Conservation (phyloP, 2,888 invertebrate species). For the Seira ritae region DNA sequence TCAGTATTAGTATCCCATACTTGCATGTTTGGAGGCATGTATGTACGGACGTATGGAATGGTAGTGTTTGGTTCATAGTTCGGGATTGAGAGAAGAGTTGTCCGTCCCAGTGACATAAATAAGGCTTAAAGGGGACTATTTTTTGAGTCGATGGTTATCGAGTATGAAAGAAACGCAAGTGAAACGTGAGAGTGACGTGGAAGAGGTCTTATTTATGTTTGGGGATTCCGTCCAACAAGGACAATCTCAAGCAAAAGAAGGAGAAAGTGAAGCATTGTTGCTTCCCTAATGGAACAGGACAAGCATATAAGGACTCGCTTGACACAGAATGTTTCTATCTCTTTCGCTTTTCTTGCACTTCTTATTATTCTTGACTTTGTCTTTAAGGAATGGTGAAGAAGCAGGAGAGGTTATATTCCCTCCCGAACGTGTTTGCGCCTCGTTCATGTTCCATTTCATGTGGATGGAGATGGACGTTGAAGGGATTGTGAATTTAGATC, state of each 20-base stretch:
- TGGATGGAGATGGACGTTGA: too few relatives aligned
- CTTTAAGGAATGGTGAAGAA: not conserved
- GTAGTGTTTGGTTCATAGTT: not conserved
- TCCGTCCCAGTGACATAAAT: constrained; percentile 72
- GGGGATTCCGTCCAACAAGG: constrained; percentile 62
- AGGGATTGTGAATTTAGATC: too few relatives aligned
- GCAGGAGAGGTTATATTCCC: too few relatives aligned
- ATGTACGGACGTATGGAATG: constrained; percentile 13
- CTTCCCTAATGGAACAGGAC: constrained; percentile 73
- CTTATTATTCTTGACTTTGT: constrained; percentile 24
- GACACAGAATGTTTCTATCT: constrained; percentile 32
- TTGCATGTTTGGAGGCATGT: constrained; percentile 11
- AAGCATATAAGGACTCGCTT: constrained; percentile 66
- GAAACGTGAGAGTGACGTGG: constrained; percentile 74
- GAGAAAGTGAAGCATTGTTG: constrained; percentile 68
- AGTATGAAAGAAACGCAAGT: constrained; percentile 73
- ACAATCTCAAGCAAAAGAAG: constrained; percentile 24
- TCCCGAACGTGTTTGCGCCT: not conserved
- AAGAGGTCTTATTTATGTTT: constrained; percentile 74
- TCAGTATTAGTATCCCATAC: constrained; percentile 1
- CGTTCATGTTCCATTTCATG: not conserved
- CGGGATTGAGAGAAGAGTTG: constrained; percentile 55
- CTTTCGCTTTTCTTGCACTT: constrained; percentile 28
- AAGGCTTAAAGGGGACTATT: constrained; percentile 72
- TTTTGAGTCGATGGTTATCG: constrained; percentile 70